These are phyloP conservation scores for Neodiprion pinetum DNA, from an alignment of 1,140 invertebrate species.

Conservation along the genomic window DNA sequence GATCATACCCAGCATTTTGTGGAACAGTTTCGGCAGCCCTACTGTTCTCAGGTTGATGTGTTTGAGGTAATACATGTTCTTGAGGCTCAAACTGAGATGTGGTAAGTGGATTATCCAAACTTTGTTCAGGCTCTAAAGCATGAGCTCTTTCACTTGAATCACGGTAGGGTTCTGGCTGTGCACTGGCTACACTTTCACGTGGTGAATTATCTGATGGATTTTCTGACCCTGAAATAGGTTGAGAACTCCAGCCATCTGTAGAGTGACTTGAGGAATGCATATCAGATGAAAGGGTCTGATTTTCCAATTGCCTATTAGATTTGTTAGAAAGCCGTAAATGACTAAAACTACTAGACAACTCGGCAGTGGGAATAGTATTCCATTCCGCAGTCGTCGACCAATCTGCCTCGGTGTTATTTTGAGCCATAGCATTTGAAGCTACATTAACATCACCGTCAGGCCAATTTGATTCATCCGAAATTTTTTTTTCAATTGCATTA, in stretches of 20 bases:
- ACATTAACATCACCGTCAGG: slow-evolving; percentile 33
- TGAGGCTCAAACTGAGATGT: slow-evolving; percentile 12
- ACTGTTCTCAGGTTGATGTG: slow-evolving; percentile 29
- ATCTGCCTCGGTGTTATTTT: slow-evolving; percentile 42
- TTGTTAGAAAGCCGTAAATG: slow-evolving; percentile 40
- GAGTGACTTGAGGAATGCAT: slow-evolving; percentile 3
- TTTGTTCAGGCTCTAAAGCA: neutral
- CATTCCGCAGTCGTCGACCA: slow-evolving; percentile 43
- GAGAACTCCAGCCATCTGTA: slow-evolving; percentile 10
- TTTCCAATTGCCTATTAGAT: slow-evolving; percentile 32
- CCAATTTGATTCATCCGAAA: slow-evolving; percentile 17
- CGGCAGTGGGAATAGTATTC: slow-evolving; percentile 33
- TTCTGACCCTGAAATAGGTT: slow-evolving; percentile 12
- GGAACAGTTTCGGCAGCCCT: slow-evolving; percentile 31
- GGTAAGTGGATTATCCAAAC: neutral
- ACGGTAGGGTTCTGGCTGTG: slow-evolving; percentile 27
- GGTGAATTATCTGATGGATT: slow-evolving; percentile 7
- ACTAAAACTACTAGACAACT: slow-evolving; percentile 40
- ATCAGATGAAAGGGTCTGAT: slow-evolving; percentile 17
- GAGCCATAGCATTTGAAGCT: slow-evolving; percentile 28
- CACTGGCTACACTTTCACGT: slow-evolving; percentile 37
- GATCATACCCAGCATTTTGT: slow-evolving; percentile 48
- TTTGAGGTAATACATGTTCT: slow-evolving; percentile 22
- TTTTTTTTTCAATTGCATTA: slow-evolving; percentile 21
- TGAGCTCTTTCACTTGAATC: neutral